phyloP scores from a whole-genome alignment of 2,797 vertebrate species.

The Pangasius krempfi region DNA sequence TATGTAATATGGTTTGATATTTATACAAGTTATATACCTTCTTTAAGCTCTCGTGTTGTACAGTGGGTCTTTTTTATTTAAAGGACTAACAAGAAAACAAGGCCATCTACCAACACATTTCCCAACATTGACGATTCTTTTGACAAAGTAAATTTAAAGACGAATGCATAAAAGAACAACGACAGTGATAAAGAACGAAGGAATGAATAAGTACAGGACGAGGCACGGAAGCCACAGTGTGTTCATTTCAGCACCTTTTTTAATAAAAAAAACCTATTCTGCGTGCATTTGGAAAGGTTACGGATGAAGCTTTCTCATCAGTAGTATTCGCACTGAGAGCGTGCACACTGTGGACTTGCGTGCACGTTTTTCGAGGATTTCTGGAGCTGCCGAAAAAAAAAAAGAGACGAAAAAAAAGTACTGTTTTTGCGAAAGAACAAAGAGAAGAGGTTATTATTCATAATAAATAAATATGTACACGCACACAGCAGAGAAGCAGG shows the following conservation, averaged over 20 bases:
- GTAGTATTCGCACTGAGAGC: slow-evolving; percentile 58
- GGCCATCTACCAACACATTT: background rate
- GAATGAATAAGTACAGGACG: slow-evolving; percentile 32
- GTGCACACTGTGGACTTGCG: slow-evolving; percentile 34
- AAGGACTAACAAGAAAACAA: slow-evolving; percentile 15
- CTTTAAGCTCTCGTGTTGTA: slow-evolving; percentile 16
- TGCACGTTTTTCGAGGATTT: background rate
- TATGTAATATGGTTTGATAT: slow-evolving; percentile 25
- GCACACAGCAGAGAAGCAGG: slow-evolving; percentile 15
- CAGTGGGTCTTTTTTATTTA: background rate
- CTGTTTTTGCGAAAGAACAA: slow-evolving; percentile 23
- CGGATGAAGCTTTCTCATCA: slow-evolving; percentile 46
- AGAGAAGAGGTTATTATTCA: slow-evolving; percentile 26
- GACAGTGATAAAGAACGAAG: slow-evolving; percentile 8
- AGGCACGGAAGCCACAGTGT: slow-evolving; percentile 47
- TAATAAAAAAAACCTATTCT: background rate
- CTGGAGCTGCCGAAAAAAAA: slow-evolving; percentile 52
- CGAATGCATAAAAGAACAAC: background rate
- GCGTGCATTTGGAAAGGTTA: slow-evolving; percentile 42
- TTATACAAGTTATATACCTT: slow-evolving; percentile 10
- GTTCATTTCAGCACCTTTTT: slow-evolving; percentile 52
- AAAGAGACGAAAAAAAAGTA: slow-evolving; percentile 12
- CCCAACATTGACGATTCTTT: background rate
- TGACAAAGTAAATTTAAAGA: slow-evolving; percentile 4
- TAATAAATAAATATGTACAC: slow-evolving; percentile 63